Conservation (phyloP, 2,888 invertebrate genomes). For the Archips crataeganus region DNA sequence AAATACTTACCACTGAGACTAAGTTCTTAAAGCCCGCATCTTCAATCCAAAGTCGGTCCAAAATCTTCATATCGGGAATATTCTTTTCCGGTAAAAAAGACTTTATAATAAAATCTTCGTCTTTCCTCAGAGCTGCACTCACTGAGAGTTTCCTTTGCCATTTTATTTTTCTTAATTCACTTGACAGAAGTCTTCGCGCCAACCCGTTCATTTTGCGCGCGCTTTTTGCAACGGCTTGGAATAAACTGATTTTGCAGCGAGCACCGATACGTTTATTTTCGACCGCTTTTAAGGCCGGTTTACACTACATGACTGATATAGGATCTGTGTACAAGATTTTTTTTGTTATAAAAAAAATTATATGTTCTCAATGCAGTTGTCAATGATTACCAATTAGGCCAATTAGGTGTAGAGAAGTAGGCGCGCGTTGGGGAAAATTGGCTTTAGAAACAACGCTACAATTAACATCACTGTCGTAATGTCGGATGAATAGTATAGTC, state of each 20-base stretch:
- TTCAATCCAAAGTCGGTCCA: conserved; percentile 70
- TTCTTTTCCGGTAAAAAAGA: conserved; percentile 68
- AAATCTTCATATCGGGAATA: conserved; percentile 65
- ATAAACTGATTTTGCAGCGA: conserved; percentile 53
- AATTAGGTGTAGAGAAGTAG: background rate
- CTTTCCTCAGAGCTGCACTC: conserved; percentile 58
- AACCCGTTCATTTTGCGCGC: conserved; percentile 63
- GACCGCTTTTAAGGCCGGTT: background rate
- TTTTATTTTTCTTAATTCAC: conserved; percentile 69
- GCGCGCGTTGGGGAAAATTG: background rate
- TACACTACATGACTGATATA: background rate
- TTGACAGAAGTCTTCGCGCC: conserved; percentile 70
- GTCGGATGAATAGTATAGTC: too few relatives aligned
- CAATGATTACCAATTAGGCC: background rate
- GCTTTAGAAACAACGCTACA: background rate
- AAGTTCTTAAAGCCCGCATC: conserved; percentile 64
- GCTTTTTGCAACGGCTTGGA: conserved; percentile 49
- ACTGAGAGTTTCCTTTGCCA: conserved; percentile 65
- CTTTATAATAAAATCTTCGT: conserved; percentile 68
- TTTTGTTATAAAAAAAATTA: background rate
- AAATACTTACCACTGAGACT: conserved; percentile 72
- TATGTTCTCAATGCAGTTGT: background rate
- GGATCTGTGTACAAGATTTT: background rate
- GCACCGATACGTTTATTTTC: background rate
- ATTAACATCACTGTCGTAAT: too few relatives aligned